phyloP scores from a whole-genome alignment of 2,888 invertebrate genomes.

The Dichetophora obliterata region DNA sequence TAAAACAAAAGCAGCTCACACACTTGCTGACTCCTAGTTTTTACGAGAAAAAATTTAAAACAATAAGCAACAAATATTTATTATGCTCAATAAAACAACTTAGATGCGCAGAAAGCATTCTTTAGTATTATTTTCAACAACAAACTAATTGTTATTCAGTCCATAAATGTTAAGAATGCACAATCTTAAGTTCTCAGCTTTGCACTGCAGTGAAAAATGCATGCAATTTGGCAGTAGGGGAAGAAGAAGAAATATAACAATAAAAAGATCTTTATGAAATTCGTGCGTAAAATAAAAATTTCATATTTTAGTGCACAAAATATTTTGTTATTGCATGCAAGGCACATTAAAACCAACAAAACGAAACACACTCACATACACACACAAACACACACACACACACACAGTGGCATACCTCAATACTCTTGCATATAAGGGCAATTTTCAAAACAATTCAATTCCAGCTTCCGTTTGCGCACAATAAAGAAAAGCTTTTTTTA shows the following conservation, averaged over 20 bases:
- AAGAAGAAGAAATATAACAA: neutral
- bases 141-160: neutral
- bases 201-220: neutral
- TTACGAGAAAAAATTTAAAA: neutral
- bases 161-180: neutral
- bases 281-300: neutral
- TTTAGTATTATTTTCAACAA: neutral
- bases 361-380: neutral
- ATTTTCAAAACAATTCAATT: conserved; percentile 17
- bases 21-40: neutral
- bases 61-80: no score
- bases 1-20: neutral
- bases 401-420: neutral
- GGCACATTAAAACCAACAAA: neutral
- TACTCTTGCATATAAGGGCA: neutral
- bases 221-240: neutral
- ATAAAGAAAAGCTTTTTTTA: conserved; percentile 1
- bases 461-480: conserved; percentile 30
- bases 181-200: neutral
- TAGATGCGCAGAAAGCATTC: neutral
- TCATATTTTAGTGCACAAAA: neutral
- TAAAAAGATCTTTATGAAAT: neutral
- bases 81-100: no score
- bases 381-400: neutral
- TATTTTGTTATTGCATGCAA: neutral